phyloP scores from a whole-genome alignment of 2,888 invertebrate genomes.

The Drosophila neonasuta region DNA sequence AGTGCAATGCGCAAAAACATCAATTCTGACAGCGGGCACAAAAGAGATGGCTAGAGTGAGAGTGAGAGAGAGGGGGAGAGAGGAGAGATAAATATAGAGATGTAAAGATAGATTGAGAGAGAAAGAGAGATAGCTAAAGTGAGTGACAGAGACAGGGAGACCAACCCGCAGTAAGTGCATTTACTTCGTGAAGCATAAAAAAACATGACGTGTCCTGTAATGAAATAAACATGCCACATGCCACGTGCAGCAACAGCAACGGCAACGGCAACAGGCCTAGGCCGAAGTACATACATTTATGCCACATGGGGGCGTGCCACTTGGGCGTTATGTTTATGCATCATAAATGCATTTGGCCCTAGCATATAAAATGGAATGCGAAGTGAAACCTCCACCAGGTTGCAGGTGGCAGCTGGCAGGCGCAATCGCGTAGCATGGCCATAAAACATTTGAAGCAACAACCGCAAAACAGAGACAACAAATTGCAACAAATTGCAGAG shows the following conservation, averaged over 20 bases:
- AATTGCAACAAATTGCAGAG: conserved; percentile 73
- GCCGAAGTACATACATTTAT: background rate
- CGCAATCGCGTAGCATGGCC: conserved; percentile 57
- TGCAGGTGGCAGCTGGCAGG: conserved; percentile 16
- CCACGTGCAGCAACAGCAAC: conserved; percentile 27
- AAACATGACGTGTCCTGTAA: conserved; percentile 46
- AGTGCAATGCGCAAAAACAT: conserved; percentile 34
- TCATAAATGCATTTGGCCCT: conserved; percentile 67
- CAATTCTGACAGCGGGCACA: conserved; percentile 33
- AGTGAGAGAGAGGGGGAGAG: background rate
- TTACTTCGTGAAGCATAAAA: conserved; percentile 57
- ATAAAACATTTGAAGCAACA: conserved; percentile 66
- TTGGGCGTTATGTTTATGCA: conserved; percentile 63
- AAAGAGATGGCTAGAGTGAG: background rate
- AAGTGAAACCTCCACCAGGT: background rate
- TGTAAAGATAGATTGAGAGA: too few species aligned
- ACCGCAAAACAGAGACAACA: conserved; percentile 57
- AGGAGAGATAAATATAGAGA: too few species aligned
- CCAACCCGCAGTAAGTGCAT: conserved; percentile 27
- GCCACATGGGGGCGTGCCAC: conserved; percentile 45
- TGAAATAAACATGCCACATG: conserved; percentile 60
- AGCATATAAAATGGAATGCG: conserved; percentile 12
- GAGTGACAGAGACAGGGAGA: background rate
- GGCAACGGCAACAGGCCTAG: conserved; percentile 26
- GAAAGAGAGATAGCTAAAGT: background rate